Evolutionary conservation across 2,888 invertebrate species (phyloP).

Genomic region (Ophion slaviceki): DNA sequence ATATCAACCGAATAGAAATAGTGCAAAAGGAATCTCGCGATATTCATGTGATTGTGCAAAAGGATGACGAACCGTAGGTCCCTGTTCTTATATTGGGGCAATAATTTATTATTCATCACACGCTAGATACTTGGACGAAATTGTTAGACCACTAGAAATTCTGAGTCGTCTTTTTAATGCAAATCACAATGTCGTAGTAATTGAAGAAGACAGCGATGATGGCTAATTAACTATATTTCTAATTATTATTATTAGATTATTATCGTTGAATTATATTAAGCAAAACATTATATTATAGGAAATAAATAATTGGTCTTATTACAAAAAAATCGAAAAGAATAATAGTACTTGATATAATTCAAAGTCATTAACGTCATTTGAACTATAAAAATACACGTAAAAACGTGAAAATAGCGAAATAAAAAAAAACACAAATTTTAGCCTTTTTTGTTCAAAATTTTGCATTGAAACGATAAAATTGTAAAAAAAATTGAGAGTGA

Average conservation of each 20-base stretch:
- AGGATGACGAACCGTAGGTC: slow-evolving; percentile 64
- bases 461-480: neutral
- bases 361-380: neutral
- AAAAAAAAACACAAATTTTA: neutral
- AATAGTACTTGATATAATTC: neutral
- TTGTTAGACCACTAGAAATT: slow-evolving; percentile 35
- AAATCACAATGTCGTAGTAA: neutral
- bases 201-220: neutral
- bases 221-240: neutral
- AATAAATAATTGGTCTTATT: too few relatives aligned
- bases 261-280: neutral
- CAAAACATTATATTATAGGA: neutral
- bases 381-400: neutral
- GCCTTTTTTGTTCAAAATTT: neutral
- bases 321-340: neutral
- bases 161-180: neutral
- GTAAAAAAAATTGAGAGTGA: slow-evolving; percentile 27
- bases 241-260: neutral
- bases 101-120: slow-evolving; percentile 64
- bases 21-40: slow-evolving; percentile 49
- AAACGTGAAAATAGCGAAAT: neutral
- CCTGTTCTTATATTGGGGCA: slow-evolving; percentile 65
- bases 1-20: slow-evolving; percentile 52
- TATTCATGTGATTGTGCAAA: slow-evolving; percentile 66
- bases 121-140: slow-evolving; percentile 64